Evolutionary conservation across 2,113 vertebrate species (phyloP), one percentile per base, ranked within the genome.

Genomic region (Amblyornis subalaris): DNA sequence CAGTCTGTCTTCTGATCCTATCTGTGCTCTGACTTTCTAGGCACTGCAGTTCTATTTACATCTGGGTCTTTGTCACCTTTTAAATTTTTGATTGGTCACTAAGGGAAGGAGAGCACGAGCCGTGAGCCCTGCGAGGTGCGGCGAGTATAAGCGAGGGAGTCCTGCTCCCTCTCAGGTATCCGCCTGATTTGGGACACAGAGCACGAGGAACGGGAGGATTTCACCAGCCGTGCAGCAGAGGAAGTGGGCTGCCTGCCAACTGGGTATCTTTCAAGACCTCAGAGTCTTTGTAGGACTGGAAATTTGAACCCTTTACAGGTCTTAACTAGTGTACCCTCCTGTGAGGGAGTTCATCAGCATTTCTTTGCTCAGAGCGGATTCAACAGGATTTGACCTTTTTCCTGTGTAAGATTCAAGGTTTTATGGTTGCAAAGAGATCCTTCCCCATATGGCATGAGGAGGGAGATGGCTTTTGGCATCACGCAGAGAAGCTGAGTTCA

Each of bases 1-100:
- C 94, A 96, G 91, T 95, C 95, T 94, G 79, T 90, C 88, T 96
- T 93, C 79, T 95, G 93, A 94, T 96, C 75, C 79, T 97, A 93
- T 94, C 95, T 91, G 79, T 67, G 69, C 76, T 93, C 72, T 83
- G 85, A 48, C 93, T 97, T 96, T 95, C 95, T 95, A 94, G 90
- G 94, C 65, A 95, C 54, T 2, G 2, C 72, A 69, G 64, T 93
- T 90, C 95, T 92, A 45, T 77, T 94, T 93, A 93, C 88, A 93
- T 95, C 89, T 91, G 45, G 48, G 28, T 60, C 88, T 91, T 94
- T 93, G 91, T 91, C 91, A 74, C 78, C 88, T 88, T 78, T 71
- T 94, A 74, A 94, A 95, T 94, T 92, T 95, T 95, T 94, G 85
- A 95, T 94, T 45, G 82, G 64, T 94, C 89, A 57, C 78, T 67